A percentile compares a stretch with the other conserved stretches of the same genome.
Evolutionary conservation across 2,113 vertebrate genomes (phyloP).

Genomic region (Megaptera novaeangliae): DNA sequence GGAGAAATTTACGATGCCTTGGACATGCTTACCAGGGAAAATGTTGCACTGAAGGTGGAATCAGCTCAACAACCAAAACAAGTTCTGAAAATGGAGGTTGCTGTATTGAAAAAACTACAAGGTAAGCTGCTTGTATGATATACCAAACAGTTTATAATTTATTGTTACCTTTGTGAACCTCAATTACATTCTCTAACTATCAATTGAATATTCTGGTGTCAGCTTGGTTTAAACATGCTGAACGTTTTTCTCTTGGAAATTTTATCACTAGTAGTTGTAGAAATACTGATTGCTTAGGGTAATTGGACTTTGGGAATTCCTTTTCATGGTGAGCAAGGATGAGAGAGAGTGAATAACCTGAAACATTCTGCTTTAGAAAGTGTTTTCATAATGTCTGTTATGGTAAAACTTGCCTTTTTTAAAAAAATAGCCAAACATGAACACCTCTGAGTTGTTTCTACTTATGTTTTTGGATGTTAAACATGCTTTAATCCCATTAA

Average conservation of each 20-base stretch:
- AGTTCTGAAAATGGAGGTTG: conserved; percentile 99
- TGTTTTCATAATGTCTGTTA: neutral
- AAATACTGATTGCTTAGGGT: conserved; percentile 12
- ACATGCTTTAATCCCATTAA: neutral
- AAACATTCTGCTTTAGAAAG: conserved; percentile 18
- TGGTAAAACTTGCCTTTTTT: neutral
- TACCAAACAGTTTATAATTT: neutral
- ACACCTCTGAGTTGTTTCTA: conserved; percentile 18
- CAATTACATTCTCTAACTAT: neutral
- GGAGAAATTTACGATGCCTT: conserved; percentile 99
- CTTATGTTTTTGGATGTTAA: neutral
- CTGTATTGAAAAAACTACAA: conserved; percentile 98
- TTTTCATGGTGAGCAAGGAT: neutral
- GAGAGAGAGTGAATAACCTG: neutral
- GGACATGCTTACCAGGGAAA: conserved; percentile 93
- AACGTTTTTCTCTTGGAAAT: conserved; percentile 46
- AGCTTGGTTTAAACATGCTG: neutral
- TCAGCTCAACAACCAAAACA: conserved; percentile 99
- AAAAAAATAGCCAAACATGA: neutral
- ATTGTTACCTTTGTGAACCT: conserved; percentile 9
- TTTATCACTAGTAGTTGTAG: neutral
- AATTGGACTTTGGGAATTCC: neutral
- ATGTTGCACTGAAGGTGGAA: conserved; percentile 97
- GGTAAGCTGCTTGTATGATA: conserved; percentile 81
- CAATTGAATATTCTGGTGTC: conserved; percentile 10